Base-by-base conservation (phyloP, 2,797 vertebrate species). In the Cuculus canorus region DNA sequence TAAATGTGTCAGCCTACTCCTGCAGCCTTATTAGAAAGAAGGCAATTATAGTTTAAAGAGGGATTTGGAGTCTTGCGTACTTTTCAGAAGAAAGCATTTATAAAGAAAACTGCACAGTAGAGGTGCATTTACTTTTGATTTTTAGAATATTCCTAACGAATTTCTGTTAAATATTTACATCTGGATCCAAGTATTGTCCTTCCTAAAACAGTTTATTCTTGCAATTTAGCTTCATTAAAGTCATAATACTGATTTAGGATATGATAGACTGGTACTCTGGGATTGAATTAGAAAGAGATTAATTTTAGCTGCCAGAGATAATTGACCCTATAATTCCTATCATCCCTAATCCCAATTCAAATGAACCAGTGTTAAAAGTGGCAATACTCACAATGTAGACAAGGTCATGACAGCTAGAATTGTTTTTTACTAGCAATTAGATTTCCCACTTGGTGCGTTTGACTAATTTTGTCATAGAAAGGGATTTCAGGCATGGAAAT, bases 201-300 rank as follows among this genome's bases (percentile, higher is more conserved):
- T 92, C 92, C 93, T 90, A 76, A 91, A 95, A 61, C 75, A 96
- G 90, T 94, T 96, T 96, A 95, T 96, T 94, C 71, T 90, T 92
- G 75, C 75, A 90, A 71, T 95, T 94, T 86, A 92, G 59, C 81
- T 92, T 90, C 68, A 90, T 92, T 95, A 93, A 95, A 93, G 88
- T 92, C 86, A 75, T 87, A 91, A 88, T 92, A 78, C 64, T 85
- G 75, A 66, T 97, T 95, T 92, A 92, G 91, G 68, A 60, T 76
- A 41, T 82, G 88, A 95, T 80, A 85, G 88, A 80, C 71, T 81
- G 68, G 83, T 91, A 81, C 71, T 89, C 39, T 80, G 90, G 93
- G 96, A 95, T 92, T 95, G 93, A 95, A 96, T 95, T 93, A 90
- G 91, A 88, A 91, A 91, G 87, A 97, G 81, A 96, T 94, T 96